Evolutionary conservation across 2,113 vertebrate genomes (phyloP).

Genomic region (Grantiella picta): DNA sequence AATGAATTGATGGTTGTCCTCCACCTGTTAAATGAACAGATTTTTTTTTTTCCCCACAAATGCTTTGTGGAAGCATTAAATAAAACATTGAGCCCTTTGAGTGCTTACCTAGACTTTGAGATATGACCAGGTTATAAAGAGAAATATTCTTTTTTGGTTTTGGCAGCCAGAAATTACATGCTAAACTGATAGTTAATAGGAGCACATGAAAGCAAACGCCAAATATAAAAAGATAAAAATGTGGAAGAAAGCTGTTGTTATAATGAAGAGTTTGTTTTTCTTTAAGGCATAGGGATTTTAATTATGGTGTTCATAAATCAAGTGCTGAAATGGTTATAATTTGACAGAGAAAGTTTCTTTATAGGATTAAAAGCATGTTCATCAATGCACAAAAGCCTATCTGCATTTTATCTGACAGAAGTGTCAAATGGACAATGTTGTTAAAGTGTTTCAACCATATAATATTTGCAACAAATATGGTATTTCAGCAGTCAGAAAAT

Average conservation of each 20-base stretch:
- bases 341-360: conserved; percentile 44
- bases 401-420: conserved; percentile 58
- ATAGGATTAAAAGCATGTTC: conserved; percentile 47
- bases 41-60: not conserved
- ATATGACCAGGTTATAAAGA: not conserved
- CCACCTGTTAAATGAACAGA: not conserved
- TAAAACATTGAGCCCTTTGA: not conserved
- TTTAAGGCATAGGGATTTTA: conserved; percentile 26
- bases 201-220: not conserved
- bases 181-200: not conserved
- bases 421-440: conserved; percentile 46
- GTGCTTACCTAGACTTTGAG: not conserved
- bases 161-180: not conserved
- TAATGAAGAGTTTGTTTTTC: conserved; percentile 8
- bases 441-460: conserved; percentile 45
- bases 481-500: conserved; percentile 73
- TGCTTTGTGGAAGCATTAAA: not conserved
- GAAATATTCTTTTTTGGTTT: not conserved
- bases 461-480: conserved; percentile 62
- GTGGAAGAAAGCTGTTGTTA: conserved; percentile 1
- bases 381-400: conserved; percentile 11
- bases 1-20: not conserved
- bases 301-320: conserved; percentile 41
- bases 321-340: conserved; percentile 25
- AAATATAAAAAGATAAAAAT: conserved; percentile 26